phyloP scores from a whole-genome alignment of 2,113 vertebrate genomes.

The Vombatus ursinus region DNA sequence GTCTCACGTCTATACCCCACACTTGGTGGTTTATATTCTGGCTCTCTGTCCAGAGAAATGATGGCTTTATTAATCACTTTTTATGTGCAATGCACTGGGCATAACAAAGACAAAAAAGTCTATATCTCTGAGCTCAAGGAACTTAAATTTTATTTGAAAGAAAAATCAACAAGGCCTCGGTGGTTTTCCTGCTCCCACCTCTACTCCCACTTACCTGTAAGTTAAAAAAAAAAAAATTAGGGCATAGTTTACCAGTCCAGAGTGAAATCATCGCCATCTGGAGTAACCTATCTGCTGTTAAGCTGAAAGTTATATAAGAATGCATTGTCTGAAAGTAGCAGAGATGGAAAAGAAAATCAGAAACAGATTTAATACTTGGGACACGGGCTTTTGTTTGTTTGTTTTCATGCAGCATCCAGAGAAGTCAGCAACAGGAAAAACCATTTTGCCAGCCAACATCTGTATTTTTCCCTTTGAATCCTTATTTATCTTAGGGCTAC shows the following conservation, averaged over 20 bases:
- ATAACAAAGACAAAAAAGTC: not conserved
- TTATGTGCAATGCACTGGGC: not conserved
- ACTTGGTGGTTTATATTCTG: not conserved
- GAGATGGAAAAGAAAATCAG: not conserved
- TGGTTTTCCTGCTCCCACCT: not conserved
- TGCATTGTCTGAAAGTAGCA: not conserved
- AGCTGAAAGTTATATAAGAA: not conserved
- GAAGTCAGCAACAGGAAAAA: not conserved
- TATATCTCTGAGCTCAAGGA: not conserved
- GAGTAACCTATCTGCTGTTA: not conserved
- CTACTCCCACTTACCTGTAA: not conserved
- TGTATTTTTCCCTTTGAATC: not conserved
- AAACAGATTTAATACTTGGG: conserved; percentile 3
- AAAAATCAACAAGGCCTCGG: not conserved
- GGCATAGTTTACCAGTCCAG: not conserved
- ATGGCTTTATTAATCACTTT: not conserved
- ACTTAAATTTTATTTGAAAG: not conserved
- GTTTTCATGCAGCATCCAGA: not conserved
- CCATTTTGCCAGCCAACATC: not conserved
- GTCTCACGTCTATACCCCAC: not conserved
- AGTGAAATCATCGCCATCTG: not conserved
- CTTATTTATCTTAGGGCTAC: not conserved
- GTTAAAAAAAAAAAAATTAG: not conserved
- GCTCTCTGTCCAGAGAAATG: not conserved
- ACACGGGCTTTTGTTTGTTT: not conserved